Evolutionary conservation across 2,113 vertebrate species (phyloP).

Genomic region (Lophius piscatorius): DNA sequence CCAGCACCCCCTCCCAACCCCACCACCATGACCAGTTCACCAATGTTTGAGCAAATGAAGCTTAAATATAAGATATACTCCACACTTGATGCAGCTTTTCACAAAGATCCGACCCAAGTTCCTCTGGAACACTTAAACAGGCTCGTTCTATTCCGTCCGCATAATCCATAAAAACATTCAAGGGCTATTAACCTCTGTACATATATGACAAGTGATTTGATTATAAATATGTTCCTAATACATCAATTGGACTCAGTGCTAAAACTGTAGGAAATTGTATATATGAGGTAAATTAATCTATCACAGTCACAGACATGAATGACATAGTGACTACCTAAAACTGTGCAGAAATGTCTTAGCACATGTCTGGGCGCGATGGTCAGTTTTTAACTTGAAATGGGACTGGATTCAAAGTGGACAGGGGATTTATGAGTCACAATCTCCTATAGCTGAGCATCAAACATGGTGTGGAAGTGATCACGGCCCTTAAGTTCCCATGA

Average conservation of each 20-base stretch:
- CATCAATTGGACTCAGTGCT: constrained; percentile 14
- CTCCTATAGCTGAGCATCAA: constrained; percentile 59
- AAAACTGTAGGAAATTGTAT: constrained; percentile 33
- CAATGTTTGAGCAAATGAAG: too few species aligned
- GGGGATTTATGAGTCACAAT: constrained; percentile 65
- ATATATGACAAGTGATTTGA: constrained; percentile 48
- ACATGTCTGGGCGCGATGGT: constrained; percentile 43
- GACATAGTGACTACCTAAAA: constrained; percentile 31
- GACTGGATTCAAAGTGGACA: constrained; percentile 49
- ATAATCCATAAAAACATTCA: constrained; percentile 63
- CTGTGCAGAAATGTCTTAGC: constrained; percentile 45
- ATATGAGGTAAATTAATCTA: constrained; percentile 35
- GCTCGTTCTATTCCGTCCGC: constrained; percentile 43
- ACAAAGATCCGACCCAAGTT: constrained; percentile 27
- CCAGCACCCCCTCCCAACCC: too few species aligned
- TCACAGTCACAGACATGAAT: constrained; percentile 31
- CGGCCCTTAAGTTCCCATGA: constrained; percentile 74
- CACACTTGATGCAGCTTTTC: constrained; percentile 22
- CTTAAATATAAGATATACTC: too few species aligned
- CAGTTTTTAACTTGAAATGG: constrained; percentile 51
- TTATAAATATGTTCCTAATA: constrained; percentile 30
- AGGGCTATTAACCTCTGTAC: constrained; percentile 45
- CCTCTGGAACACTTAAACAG: constrained; percentile 23
- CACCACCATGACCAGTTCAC: too few species aligned
- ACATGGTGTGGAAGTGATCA: constrained; percentile 80